phyloP scores from a whole-genome alignment of 2,888 invertebrate genomes.

The Yponomeuta cagnagella region DNA sequence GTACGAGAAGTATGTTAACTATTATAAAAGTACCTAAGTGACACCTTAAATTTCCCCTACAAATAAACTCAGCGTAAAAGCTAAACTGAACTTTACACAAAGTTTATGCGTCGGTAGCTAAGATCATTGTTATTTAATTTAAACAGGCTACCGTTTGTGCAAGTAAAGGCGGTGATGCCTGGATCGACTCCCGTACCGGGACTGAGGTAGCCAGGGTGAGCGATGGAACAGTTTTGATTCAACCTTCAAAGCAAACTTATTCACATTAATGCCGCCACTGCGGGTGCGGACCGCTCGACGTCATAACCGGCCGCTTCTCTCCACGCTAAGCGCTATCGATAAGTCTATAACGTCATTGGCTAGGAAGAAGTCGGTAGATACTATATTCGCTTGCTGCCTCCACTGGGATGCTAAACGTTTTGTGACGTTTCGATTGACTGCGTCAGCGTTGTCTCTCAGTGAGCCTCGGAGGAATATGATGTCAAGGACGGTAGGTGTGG shows the following conservation, averaged over 20 bases:
- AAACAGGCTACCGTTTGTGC: constrained; percentile 29
- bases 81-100: too few species aligned
- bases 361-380: constrained; percentile 84
- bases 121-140: neutral
- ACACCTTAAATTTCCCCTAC: too few species aligned
- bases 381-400: constrained; percentile 80
- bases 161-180: constrained; percentile 30
- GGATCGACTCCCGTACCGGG: constrained; percentile 30
- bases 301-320: constrained; percentile 62
- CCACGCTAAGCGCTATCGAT: constrained; percentile 72
- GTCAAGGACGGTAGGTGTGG: constrained; percentile 80
- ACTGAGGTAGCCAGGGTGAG: constrained; percentile 43
- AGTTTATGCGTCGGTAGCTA: too few species aligned
- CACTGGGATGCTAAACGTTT: constrained; percentile 80
- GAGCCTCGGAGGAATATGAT: constrained; percentile 78
- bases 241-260: constrained; percentile 21
- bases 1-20: too few species aligned
- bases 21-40: too few species aligned
- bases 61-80: too few species aligned
- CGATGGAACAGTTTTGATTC: constrained; percentile 29
- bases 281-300: constrained; percentile 42
- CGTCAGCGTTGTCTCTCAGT: constrained; percentile 78
- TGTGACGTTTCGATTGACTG: constrained; percentile 81
- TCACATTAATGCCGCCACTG: constrained; percentile 48
- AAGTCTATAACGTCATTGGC: constrained; percentile 82